Percentiles rank a stretch among this genome's conserved stretches.
These are phyloP conservation scores for Auanema freiburgensis DNA, from an alignment of 2,888 invertebrate genomes.

Conservation along the genomic window DNA sequence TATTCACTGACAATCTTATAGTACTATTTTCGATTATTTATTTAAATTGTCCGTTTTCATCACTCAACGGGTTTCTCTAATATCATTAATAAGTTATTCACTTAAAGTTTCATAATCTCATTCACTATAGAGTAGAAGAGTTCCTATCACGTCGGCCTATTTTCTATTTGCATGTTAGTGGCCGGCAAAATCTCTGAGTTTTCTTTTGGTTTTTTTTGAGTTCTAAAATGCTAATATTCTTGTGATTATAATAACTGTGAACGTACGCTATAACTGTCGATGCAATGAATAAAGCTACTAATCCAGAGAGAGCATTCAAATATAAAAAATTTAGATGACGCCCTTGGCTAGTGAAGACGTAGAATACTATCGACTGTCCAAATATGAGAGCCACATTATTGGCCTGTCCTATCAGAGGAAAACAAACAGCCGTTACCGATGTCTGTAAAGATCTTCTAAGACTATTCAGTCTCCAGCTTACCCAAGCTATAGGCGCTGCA, in stretches of 20 bases:
- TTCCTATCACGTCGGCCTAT: neutral
- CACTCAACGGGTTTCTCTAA: neutral
- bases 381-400: conserved; percentile 14
- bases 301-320: conserved; percentile 6
- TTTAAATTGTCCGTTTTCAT: conserved; percentile 3
- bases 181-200: neutral
- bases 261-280: conserved; percentile 14
- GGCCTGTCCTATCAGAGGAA: conserved; percentile 13
- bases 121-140: neutral
- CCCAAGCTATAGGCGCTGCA: neutral
- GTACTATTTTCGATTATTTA: neutral
- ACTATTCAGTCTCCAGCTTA: neutral
- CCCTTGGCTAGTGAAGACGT: conserved; percentile 6
- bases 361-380: conserved; percentile 5
- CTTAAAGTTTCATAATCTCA: neutral
- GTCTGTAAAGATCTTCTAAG: conserved; percentile 4
- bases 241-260: neutral
- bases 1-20: neutral
- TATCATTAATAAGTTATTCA: neutral
- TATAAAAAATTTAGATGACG: conserved; percentile 7
- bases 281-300: conserved; percentile 12
- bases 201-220: conserved; percentile 9
- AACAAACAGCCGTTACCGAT: neutral
- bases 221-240: conserved; percentile 3
- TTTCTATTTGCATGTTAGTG: too few relatives aligned